Evolutionary conservation across 2,113 vertebrate species (phyloP).

Genomic region (Callospermophilus lateralis): DNA sequence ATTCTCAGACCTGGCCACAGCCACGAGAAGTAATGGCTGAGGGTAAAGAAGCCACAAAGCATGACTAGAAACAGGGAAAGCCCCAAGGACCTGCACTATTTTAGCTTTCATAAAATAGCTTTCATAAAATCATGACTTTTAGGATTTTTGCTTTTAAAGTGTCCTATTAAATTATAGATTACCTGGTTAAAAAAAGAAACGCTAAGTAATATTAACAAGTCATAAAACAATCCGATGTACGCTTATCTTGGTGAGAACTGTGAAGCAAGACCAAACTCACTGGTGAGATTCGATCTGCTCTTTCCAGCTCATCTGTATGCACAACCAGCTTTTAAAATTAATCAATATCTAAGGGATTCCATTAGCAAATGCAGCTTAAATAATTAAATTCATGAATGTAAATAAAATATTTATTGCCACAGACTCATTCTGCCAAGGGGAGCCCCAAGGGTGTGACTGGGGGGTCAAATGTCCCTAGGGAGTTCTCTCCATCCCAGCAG

Average conservation of each 20-base stretch:
- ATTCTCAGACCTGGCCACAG: not conserved
- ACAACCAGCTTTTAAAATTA: slow-evolving; percentile 16
- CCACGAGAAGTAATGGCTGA: not conserved
- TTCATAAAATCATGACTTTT: not conserved
- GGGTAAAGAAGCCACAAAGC: not conserved
- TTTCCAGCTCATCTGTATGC: not conserved
- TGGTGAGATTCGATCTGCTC: not conserved
- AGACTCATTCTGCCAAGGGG: slow-evolving; percentile 38
- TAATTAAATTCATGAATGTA: slow-evolving; percentile 29
- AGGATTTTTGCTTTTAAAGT: slow-evolving; percentile 24
- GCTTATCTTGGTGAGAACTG: not conserved
- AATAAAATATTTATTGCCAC: slow-evolving; percentile 30
- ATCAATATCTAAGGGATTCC: not conserved
- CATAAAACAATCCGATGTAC: not conserved
- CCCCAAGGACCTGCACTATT: not conserved
- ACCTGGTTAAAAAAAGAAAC: slow-evolving; percentile 26
- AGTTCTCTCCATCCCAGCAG: slow-evolving; percentile 62
- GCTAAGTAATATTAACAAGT: slow-evolving; percentile 7
- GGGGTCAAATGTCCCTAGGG: not conserved
- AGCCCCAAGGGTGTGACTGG: not conserved
- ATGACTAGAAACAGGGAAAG: not conserved
- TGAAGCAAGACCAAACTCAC: not conserved
- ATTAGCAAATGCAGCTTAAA: slow-evolving; percentile 26
- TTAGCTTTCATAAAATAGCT: not conserved
- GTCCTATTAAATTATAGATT: not conserved